A percentile compares a stretch with the other conserved stretches of the same genome.
phyloP scores from a whole-genome alignment of 2,888 invertebrate genomes.

The Colostygia pectinataria region DNA sequence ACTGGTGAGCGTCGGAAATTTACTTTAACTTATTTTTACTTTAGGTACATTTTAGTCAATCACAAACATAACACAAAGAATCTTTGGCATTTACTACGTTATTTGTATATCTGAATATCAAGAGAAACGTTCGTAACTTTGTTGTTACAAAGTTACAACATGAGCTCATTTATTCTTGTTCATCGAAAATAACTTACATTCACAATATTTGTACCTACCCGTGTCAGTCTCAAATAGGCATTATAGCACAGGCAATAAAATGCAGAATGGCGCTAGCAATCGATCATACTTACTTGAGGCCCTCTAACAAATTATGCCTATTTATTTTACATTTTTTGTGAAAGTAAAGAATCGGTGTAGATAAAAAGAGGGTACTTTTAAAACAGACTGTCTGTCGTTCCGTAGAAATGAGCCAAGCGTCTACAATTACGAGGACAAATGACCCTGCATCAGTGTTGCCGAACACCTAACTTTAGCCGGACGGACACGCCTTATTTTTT shows the following conservation, averaged over 20 bases:
- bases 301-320: slow-evolving; percentile 23
- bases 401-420: slow-evolving; percentile 42
- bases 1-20: too few relatives aligned
- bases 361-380: slow-evolving; percentile 43
- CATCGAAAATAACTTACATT: slow-evolving; percentile 1
- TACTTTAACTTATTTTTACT: too few relatives aligned
- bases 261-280: slow-evolving; percentile 13
- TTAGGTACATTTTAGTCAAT: too few relatives aligned
- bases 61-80: too few relatives aligned
- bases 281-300: slow-evolving; percentile 22
- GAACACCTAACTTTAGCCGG: slow-evolving; percentile 4
- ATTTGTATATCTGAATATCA: too few relatives aligned
- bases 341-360: slow-evolving; percentile 25
- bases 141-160: too few relatives aligned
- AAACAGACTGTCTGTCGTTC: slow-evolving; percentile 48
- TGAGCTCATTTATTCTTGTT: too few relatives aligned
- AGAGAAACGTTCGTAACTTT: too few relatives aligned
- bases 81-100: too few relatives aligned
- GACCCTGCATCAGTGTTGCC: slow-evolving; percentile 23
- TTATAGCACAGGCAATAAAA: slow-evolving; percentile 11
- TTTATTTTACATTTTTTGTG: slow-evolving; percentile 26
- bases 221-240: slow-evolving; percentile 8
- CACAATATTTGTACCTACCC: slow-evolving; percentile 3
- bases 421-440: slow-evolving; percentile 57
- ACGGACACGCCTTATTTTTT: background rate